Conservation (phyloP, 2,113 vertebrate species). For the Chelonoidis abingdonii region DNA sequence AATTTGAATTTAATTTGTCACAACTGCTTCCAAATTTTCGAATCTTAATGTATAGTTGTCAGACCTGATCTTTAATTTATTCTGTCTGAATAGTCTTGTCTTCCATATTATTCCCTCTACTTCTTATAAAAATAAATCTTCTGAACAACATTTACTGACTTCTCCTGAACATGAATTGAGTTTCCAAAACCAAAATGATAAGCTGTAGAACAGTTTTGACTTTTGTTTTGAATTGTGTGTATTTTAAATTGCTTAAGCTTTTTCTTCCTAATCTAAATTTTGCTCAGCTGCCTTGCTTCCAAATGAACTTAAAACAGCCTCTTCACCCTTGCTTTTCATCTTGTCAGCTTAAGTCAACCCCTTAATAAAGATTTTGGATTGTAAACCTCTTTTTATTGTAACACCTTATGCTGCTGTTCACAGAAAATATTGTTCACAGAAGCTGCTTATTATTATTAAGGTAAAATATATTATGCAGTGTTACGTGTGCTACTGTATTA, state of each 20-base stretch:
- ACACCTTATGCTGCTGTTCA: not conserved
- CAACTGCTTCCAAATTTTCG: not conserved
- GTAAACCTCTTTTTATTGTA: not conserved
- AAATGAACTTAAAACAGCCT: not conserved
- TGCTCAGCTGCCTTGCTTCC: conserved; percentile 1
- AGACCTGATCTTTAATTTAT: not conserved
- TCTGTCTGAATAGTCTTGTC: not conserved
- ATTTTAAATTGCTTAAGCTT: not conserved
- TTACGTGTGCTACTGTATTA: not conserved
- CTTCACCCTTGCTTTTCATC: not conserved
- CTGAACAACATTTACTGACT: not conserved
- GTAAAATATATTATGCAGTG: not conserved
- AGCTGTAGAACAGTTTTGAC: not conserved
- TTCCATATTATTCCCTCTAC: not conserved
- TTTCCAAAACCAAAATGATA: not conserved
- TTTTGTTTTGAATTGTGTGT: not conserved
- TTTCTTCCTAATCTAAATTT: not conserved
- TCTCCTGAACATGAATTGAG: not conserved
- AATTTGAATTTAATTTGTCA: not conserved
- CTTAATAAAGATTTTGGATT: not conserved
- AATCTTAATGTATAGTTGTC: not conserved
- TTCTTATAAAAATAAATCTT: not conserved
- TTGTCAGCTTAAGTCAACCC: not conserved
- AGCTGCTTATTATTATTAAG: not conserved
- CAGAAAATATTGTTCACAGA: not conserved